Evolutionary conservation across 2,113 vertebrate species (phyloP).

Genomic region (Dolichallabes microphthalmus): DNA sequence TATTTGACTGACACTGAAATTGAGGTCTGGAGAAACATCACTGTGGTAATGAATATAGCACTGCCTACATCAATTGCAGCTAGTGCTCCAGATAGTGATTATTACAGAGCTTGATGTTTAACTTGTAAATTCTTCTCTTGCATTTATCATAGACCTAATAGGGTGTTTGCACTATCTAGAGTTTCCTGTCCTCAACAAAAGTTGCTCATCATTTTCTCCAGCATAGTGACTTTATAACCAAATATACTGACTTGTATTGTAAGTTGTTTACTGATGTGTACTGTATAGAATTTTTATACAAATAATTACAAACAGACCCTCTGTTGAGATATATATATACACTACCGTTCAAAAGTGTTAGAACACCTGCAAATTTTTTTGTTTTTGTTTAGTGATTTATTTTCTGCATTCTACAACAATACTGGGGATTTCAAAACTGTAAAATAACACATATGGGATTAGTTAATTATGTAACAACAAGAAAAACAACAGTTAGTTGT

Average conservation of each 20-base stretch:
- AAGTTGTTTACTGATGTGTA: too few relatives aligned
- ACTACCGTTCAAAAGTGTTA: too few relatives aligned
- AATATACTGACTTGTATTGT: neutral
- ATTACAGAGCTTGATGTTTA: neutral
- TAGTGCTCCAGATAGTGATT: neutral
- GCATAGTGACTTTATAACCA: neutral
- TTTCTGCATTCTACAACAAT: too few relatives aligned
- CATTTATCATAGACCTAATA: neutral
- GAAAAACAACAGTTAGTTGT: too few relatives aligned
- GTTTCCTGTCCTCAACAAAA: neutral
- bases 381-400: too few relatives aligned
- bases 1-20: slow-evolving; percentile 14
- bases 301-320: neutral
- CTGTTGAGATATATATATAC: too few relatives aligned
- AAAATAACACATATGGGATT: too few relatives aligned
- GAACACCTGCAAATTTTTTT: too few relatives aligned
- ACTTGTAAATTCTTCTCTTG: neutral
- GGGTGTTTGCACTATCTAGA: neutral
- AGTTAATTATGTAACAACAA: too few relatives aligned
- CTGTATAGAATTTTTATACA: neutral
- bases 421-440: too few relatives aligned
- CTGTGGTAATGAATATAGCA: slow-evolving; percentile 11
- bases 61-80: neutral
- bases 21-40: neutral
- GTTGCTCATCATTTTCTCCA: neutral